Evolutionary conservation across 2,113 vertebrate species (phyloP), one percentile per base, ranked within the genome.

Genomic region (Psittacus erithacus): DNA sequence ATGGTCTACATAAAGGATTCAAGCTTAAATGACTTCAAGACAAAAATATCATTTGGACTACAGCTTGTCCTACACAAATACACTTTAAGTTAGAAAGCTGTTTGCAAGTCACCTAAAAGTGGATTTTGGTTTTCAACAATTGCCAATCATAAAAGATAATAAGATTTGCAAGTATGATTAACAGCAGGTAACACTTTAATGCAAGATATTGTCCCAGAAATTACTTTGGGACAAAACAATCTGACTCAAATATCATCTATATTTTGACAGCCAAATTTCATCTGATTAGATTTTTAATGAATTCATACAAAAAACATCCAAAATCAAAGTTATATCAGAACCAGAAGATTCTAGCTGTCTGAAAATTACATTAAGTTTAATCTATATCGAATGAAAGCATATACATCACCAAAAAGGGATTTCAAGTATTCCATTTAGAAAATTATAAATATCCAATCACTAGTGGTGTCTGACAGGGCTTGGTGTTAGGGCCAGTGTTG

Each of bases 21-120:
- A 84, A 92, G 76, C 62, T 86, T 82, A 92, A 90, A 94, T 24
- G 3, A 59, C 73, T 94, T 95, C 44, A 83, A 78, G 80, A 93
- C 27, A 95, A 90, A 96, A 71, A 47, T 57, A 16, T 83, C 38
- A 8, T 86, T 92, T 94, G 43, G 82, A 96, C 22, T 27, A 35
- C 27, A 86, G 60, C 13, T 49, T 81, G 35, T 81, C 60, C 76
- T 90, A 68, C 64, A 81, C 43, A 88, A 47, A 70, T 74, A 24
- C 8, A 74, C 8, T 73, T 23, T 33, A 74, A 29, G 27, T 11
- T 75, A 39, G 25, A 53, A 90, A 74, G 17, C 19, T 80, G 24
- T 62, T 94, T 74, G 12, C 31, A 52, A 29, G 20, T 25, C 18
- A 70, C 4, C 9, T 44, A 47, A 78, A 86, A 64, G 13, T 31